phyloP scores from a whole-genome alignment of 92 coral and sea anemone species.

The Micromussa lordhowensis region DNA sequence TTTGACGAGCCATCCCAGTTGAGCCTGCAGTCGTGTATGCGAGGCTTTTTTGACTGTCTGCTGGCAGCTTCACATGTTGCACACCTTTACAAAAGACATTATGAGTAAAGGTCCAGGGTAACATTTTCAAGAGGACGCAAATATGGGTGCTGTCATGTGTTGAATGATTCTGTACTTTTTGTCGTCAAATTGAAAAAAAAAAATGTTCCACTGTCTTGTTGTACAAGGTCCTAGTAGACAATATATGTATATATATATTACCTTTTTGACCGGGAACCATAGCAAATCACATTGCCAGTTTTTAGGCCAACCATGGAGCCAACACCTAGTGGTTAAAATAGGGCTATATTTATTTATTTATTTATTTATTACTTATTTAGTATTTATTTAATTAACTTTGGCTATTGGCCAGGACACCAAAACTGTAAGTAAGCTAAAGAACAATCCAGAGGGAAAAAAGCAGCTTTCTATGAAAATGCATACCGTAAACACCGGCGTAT shows the following conservation, averaged over 20 bases:
- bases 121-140: slow-evolving; percentile 26
- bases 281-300: slow-evolving; percentile 42
- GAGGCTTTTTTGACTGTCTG: not conserved
- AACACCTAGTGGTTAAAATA: slow-evolving; percentile 38
- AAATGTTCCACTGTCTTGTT: not conserved
- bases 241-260: slow-evolving; percentile 28
- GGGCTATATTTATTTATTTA: not conserved
- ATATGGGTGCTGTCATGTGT: not conserved
- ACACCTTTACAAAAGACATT: slow-evolving; percentile 33
- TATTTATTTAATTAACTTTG: too few relatives aligned
- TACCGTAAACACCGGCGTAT: too few relatives aligned
- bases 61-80: too few relatives aligned
- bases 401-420: too few relatives aligned
- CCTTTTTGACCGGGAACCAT: not conserved
- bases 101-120: slow-evolving; percentile 33
- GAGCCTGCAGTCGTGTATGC: slow-evolving; percentile 33
- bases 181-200: too few relatives aligned
- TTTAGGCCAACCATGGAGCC: slow-evolving; percentile 46
- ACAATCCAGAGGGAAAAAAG: too few relatives aligned
- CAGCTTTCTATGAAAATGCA: not conserved
- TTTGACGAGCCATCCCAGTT: slow-evolving; percentile 32
- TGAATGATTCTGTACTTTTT: too few relatives aligned
- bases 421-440: too few relatives aligned
- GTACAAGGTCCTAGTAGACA: slow-evolving; percentile 9
- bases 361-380: too few relatives aligned